Evolutionary conservation across 2,888 invertebrate genomes (phyloP).

Genomic region (Gandaritis pyraliata): DNA sequence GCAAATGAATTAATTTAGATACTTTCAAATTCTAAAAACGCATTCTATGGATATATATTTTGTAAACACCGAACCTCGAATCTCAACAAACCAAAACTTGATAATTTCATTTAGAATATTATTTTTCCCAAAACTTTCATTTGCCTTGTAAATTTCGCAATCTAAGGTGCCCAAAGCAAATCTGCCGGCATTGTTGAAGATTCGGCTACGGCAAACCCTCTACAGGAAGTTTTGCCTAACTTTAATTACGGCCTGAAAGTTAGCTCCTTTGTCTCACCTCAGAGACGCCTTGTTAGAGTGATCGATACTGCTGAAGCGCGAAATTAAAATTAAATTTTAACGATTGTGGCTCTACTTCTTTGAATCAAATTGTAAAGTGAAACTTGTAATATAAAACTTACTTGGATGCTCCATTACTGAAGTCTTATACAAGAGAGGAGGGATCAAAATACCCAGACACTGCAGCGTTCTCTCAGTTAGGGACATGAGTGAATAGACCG

Average conservation of each 20-base stretch:
- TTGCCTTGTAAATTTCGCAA: conserved; percentile 4
- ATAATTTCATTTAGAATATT: no score
- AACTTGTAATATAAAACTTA: background rate
- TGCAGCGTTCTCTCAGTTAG: no score
- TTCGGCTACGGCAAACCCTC: conserved; percentile 32
- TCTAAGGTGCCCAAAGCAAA: conserved; percentile 15
- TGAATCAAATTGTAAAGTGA: background rate
- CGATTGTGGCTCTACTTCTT: conserved; percentile 1
- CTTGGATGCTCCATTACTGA: no score
- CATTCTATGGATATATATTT: no score
- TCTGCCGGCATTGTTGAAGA: conserved; percentile 28
- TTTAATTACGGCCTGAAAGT: conserved; percentile 39
- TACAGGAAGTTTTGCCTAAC: conserved; percentile 31
- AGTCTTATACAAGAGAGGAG: no score
- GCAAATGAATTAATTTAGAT: no score
- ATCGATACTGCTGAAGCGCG: conserved; percentile 16
- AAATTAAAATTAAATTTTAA: conserved; percentile 13
- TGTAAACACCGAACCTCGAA: no score
- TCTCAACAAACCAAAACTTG: no score
- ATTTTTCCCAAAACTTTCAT: no score
- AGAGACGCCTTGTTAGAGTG: conserved; percentile 22
- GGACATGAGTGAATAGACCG: no score
- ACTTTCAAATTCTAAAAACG: no score
- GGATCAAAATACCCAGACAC: no score
- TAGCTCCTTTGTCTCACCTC: conserved; percentile 36